Conservation (phyloP, 2,113 vertebrate genomes). For the Brachirus orientalis region DNA sequence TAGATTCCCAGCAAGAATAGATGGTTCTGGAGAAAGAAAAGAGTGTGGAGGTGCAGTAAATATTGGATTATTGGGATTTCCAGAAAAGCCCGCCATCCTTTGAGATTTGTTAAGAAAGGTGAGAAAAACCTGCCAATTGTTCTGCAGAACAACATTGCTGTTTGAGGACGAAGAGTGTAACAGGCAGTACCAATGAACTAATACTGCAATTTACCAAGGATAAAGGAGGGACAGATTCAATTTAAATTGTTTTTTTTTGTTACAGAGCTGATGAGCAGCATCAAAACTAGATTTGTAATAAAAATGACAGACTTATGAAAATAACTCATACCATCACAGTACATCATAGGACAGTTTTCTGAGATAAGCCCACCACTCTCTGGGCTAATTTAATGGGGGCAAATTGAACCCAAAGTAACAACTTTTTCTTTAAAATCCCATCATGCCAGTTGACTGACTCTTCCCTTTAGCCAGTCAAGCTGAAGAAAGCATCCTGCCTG, state of each 20-base stretch:
- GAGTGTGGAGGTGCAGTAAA: constrained; percentile 39
- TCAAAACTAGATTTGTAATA: constrained; percentile 31
- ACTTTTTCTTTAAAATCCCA: constrained; percentile 71
- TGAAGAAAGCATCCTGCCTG: constrained; percentile 62
- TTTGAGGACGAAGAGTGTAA: constrained; percentile 10
- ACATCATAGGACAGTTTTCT: constrained; percentile 26
- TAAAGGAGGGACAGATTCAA: constrained; percentile 3
- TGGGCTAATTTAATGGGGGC: constrained; percentile 65
- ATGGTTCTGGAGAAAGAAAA: constrained; percentile 51
- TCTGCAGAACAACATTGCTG: constrained; percentile 16
- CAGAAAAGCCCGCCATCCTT: constrained; percentile 24
- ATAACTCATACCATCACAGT: constrained; percentile 33
- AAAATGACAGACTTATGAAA: constrained; percentile 35
- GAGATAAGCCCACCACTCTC: constrained; percentile 54
- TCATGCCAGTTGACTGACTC: constrained; percentile 70
- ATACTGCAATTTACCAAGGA: constrained; percentile 33
- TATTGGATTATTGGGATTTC: constrained; percentile 63
- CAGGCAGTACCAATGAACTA: constrained; percentile 34
- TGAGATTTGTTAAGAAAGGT: constrained; percentile 53
- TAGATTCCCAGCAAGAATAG: constrained; percentile 70
- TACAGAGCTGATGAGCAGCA: constrained; percentile 7
- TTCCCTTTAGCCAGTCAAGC: constrained; percentile 75
- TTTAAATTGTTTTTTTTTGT: constrained; percentile 30
- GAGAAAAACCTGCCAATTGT: constrained; percentile 41
- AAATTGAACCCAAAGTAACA: constrained; percentile 75